Evolutionary conservation across 1,140 invertebrate species (phyloP).

Genomic region (Pogonus chalceus): DNA sequence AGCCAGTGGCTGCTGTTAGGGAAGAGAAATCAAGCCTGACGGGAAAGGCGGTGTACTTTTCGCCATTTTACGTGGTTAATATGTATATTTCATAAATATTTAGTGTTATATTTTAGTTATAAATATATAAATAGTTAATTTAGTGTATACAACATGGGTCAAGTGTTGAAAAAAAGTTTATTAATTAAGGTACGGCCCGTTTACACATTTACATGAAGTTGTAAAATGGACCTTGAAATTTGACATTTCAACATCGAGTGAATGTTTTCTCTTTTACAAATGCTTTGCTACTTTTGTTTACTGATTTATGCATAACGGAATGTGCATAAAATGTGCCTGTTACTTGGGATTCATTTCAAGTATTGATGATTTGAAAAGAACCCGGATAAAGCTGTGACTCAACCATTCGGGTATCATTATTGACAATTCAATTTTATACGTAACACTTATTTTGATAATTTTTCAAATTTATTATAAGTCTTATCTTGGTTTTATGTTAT

Average conservation of each 20-base stretch:
- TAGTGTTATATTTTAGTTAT: neutral
- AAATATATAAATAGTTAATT: neutral
- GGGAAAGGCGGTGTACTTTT: conserved; percentile 4
- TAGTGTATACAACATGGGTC: neutral
- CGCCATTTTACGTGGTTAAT: conserved; percentile 5
- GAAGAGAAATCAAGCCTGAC: conserved; percentile 4
- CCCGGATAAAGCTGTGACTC: neutral
- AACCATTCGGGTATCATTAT: neutral
- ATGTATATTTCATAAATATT: conserved; percentile 2
- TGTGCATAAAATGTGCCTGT: neutral
- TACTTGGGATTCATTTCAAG: neutral
- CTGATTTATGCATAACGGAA: conserved; percentile 2
- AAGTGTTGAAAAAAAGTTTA: neutral
- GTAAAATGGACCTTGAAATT: conserved; percentile 4
- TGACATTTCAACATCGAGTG: conserved; percentile 4
- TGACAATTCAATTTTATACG: no score
- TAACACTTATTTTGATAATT: neutral
- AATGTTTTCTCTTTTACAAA: neutral
- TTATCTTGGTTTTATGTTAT: conserved; percentile 5
- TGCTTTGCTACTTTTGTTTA: neutral
- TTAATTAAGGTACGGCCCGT: neutral
- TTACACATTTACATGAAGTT: neutral
- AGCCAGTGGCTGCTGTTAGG: neutral
- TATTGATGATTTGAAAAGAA: neutral
- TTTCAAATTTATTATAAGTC: neutral